Evolutionary conservation across 2,797 vertebrate genomes (phyloP).

Genomic region (Sandelia bainsii): DNA sequence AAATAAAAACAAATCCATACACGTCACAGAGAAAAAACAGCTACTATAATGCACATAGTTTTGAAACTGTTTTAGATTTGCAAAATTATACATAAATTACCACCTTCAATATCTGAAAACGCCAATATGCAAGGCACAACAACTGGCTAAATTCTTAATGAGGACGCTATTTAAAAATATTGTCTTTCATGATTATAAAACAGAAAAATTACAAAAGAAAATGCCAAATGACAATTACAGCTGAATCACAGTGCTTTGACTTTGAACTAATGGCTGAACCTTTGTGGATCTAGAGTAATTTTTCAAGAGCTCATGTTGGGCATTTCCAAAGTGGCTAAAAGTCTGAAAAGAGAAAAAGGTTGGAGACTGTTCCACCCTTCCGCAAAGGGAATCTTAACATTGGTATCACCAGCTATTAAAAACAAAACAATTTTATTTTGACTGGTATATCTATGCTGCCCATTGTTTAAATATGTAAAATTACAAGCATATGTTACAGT

Average conservation of each 20-base stretch:
- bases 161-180: constrained; percentile 53
- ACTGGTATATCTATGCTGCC: neutral
- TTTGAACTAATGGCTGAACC: constrained; percentile 22
- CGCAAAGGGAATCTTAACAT: neutral
- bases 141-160: constrained; percentile 44
- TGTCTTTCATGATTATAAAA: constrained; percentile 33
- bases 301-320: constrained; percentile 6
- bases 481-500: neutral
- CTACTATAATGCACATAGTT: constrained; percentile 40
- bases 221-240: constrained; percentile 29
- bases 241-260: constrained; percentile 51
- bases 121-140: constrained; percentile 76
- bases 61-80: constrained; percentile 33
- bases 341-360: constrained; percentile 7
- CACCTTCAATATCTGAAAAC: constrained; percentile 58
- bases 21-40: constrained; percentile 44
- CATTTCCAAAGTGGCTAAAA: constrained; percentile 25
- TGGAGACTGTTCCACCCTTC: neutral
- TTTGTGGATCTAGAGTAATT: neutral
- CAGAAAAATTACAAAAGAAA: constrained; percentile 41
- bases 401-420: neutral
- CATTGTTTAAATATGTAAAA: constrained; percentile 8
- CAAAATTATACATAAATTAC: constrained; percentile 10
- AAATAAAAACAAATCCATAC: constrained; percentile 58
- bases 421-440: neutral